Conservation (phyloP, 2,888 invertebrate species). For the Atherix ibis region DNA sequence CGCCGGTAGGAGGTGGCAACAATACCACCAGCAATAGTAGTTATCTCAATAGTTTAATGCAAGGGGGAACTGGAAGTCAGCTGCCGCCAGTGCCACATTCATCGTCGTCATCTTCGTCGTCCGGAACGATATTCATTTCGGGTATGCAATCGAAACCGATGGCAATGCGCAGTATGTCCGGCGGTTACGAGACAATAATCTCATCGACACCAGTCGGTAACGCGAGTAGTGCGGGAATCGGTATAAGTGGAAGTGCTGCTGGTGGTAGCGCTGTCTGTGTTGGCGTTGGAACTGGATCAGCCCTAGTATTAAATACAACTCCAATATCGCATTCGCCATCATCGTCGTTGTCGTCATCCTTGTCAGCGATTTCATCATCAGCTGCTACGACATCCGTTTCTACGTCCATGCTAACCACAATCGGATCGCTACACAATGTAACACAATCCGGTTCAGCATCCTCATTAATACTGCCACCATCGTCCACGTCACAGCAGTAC, state of each 20-base stretch:
- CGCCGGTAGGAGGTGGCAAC: conserved; percentile 4
- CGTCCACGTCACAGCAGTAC: too few species aligned
- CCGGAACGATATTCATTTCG: neutral
- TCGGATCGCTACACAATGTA: too few species aligned
- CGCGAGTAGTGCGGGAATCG: conserved; percentile 3
- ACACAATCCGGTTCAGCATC: too few species aligned
- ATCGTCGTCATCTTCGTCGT: neutral
- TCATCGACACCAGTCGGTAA: conserved; percentile 2
- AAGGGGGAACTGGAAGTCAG: conserved; percentile 1
- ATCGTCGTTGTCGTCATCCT: too few species aligned
- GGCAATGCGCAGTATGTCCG: conserved; percentile 19
- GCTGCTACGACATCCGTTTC: too few species aligned
- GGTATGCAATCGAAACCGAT: conserved; percentile 14
- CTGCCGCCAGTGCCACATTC: neutral
- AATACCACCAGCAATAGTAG: conserved; percentile 7
- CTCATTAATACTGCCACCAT: too few species aligned
- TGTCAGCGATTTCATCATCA: too few species aligned
- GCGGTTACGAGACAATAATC: conserved; percentile 14
- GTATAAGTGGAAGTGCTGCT: conserved; percentile 6
- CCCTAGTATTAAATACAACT: too few species aligned
- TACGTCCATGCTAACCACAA: too few species aligned
- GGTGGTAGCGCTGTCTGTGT: neutral
- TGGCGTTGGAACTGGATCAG: too few species aligned
- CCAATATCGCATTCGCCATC: too few species aligned
- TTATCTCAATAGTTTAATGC: too few species aligned